Percentiles rank a stretch among this genome's conserved stretches.
Evolutionary conservation across 2,888 invertebrate species (phyloP).

Genomic region (Suillia variegata): DNA sequence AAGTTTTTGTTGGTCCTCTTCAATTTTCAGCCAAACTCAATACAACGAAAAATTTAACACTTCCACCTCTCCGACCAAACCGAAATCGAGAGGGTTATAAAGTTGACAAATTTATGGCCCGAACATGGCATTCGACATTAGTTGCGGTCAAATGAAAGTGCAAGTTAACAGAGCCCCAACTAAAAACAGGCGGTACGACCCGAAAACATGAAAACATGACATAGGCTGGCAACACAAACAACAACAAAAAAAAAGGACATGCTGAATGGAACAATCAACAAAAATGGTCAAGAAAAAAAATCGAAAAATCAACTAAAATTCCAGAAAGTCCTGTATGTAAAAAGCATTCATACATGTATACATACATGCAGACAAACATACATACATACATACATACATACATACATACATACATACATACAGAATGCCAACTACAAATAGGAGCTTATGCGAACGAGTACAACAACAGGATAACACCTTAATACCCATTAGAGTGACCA

Average conservation of each 20-base stretch:
- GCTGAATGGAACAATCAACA: background rate
- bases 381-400: background rate
- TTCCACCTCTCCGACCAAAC: background rate
- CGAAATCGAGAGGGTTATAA: background rate
- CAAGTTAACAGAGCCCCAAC: background rate
- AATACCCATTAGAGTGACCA: constrained; percentile 18
- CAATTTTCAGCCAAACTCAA: no score
- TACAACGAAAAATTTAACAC: no score
- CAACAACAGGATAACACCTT: constrained; percentile 3
- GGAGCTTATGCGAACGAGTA: background rate
- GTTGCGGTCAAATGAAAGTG: background rate
- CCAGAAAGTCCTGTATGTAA: constrained; percentile 10
- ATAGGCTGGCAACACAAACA: background rate
- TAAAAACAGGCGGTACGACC: background rate
- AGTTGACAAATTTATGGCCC: background rate
- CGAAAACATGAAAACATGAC: background rate
- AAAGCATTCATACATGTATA: no score
- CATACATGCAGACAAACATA: background rate
- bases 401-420: no score
- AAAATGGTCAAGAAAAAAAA: background rate
- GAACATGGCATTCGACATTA: background rate
- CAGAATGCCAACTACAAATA: background rate
- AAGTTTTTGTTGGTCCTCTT: no score
- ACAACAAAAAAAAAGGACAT: background rate
- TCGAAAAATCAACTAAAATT: constrained; percentile 14